phyloP scores from a whole-genome alignment of 2,888 invertebrate species.

The Habrosyne pyritoides region DNA sequence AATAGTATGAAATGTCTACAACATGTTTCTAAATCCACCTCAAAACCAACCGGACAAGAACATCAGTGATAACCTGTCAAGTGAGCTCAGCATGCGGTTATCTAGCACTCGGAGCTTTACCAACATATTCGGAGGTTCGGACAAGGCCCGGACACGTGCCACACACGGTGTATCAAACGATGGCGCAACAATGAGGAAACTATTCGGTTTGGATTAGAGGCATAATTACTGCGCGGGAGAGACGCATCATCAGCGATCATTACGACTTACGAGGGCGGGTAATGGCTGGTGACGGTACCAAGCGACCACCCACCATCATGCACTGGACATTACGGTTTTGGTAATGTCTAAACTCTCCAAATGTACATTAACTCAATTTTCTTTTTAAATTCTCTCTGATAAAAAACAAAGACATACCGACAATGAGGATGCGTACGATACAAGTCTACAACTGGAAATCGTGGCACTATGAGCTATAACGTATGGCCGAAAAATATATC shows the following conservation, averaged over 20 bases:
- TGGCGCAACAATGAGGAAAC: conserved; percentile 66
- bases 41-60: conserved; percentile 2
- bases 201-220: conserved; percentile 57
- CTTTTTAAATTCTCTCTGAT: too few species aligned
- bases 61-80: conserved; percentile 16
- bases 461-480: neutral
- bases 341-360: neutral
- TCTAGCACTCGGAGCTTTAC: conserved; percentile 3
- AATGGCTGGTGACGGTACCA: conserved; percentile 39
- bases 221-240: conserved; percentile 61
- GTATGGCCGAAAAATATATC: too few species aligned
- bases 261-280: conserved; percentile 40
- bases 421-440: too few species aligned
- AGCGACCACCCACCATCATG: conserved; percentile 57
- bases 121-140: conserved; percentile 11
- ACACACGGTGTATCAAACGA: conserved; percentile 65
- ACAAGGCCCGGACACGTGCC: conserved; percentile 42
- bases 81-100: conserved; percentile 8
- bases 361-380: neutral
- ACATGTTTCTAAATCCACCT: conserved; percentile 16
- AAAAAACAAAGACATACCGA: too few species aligned
- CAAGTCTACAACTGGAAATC: neutral
- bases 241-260: conserved; percentile 65
- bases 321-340: conserved; percentile 8
- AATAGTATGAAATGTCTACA: conserved; percentile 10